Evolutionary conservation across 2,797 vertebrate species (phyloP).

Genomic region (Argentina silus): DNA sequence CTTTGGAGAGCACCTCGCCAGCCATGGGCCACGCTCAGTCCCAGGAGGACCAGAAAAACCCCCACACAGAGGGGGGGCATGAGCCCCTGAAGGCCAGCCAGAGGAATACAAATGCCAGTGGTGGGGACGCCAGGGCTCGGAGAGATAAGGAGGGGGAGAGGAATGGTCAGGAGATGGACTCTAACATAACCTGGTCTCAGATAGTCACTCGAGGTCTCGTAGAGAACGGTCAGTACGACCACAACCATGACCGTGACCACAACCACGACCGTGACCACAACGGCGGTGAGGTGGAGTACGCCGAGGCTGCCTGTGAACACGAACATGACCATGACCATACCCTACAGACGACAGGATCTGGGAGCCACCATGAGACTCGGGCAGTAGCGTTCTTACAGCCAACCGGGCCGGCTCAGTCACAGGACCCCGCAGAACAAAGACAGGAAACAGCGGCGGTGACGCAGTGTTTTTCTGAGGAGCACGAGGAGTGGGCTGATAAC

Average conservation of each 20-base stretch:
- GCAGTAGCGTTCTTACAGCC: conserved; percentile 29
- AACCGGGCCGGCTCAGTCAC: conserved; percentile 51
- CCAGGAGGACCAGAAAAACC: conserved; percentile 12
- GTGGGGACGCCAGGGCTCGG: conserved; percentile 9
- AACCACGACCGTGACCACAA: too few species aligned
- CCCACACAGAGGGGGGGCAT: conserved; percentile 7
- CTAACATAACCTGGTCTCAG: neutral
- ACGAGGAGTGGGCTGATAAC: conserved; percentile 34
- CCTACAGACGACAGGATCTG: neutral
- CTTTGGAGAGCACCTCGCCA: conserved; percentile 19
- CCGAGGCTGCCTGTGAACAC: neutral
- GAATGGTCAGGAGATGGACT: neutral
- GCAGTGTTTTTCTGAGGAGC: conserved; percentile 9
- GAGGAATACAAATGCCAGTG: neutral
- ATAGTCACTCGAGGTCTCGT: neutral
- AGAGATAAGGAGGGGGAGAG: neutral
- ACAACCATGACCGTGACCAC: neutral
- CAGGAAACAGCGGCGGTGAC: conserved; percentile 50
- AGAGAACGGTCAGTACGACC: neutral
- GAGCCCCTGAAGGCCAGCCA: neutral
- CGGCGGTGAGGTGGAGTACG: neutral
- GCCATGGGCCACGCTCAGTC: conserved; percentile 69
- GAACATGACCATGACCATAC: too few species aligned
- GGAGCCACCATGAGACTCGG: neutral
- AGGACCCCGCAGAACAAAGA: conserved; percentile 60